Evolutionary conservation across 2,888 invertebrate genomes (phyloP).

Genomic region (Mechanitis messenoides): DNA sequence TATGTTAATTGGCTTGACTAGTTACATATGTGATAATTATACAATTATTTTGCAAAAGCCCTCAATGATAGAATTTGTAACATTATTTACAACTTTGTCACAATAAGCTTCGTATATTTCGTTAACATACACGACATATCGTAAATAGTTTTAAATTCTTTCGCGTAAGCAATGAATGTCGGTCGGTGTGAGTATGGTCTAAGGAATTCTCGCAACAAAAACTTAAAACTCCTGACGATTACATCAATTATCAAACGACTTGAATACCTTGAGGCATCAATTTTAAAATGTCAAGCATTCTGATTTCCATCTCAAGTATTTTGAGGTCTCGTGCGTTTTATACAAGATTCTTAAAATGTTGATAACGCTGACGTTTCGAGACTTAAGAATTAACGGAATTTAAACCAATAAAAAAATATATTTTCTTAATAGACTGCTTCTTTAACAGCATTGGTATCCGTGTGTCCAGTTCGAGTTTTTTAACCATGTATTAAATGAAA

Average conservation of each 20-base stretch:
- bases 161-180: neutral
- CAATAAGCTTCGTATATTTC: too few relatives aligned
- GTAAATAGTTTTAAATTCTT: too few relatives aligned
- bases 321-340: constrained; percentile 1
- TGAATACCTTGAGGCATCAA: constrained; percentile 5
- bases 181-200: constrained; percentile 1
- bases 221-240: constrained; percentile 2
- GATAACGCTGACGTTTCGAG: constrained; percentile 2
- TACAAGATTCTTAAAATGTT: constrained; percentile 4
- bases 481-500: too few relatives aligned
- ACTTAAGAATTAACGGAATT: neutral
- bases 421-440: neutral
- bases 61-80: neutral
- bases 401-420: neutral
- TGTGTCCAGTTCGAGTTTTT: too few relatives aligned
- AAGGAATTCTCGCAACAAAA: constrained; percentile 2
- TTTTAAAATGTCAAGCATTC: constrained; percentile 8
- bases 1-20: too few relatives aligned
- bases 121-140: too few relatives aligned
- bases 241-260: constrained; percentile 7
- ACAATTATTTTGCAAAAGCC: too few relatives aligned
- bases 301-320: constrained; percentile 5
- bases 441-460: too few relatives aligned
- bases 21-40: too few relatives aligned
- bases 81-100: too few relatives aligned